phyloP scores from a whole-genome alignment of 2,888 invertebrate genomes.

The Melieria picta region DNA sequence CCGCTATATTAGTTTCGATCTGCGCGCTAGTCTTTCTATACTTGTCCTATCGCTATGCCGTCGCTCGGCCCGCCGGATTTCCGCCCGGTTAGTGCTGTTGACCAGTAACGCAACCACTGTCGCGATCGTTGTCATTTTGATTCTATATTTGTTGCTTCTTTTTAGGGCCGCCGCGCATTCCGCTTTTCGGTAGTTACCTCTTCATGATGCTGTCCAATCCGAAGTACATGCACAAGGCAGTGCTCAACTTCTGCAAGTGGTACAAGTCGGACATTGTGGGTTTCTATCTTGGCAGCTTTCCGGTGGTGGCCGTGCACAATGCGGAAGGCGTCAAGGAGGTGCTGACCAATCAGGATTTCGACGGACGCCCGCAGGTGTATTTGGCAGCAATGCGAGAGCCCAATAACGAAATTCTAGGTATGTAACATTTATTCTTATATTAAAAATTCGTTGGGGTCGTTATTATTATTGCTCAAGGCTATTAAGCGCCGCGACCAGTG shows the following conservation, averaged over 20 bases:
- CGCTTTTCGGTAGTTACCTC: slow-evolving; percentile 73
- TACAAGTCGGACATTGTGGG: slow-evolving; percentile 74
- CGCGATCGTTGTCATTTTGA: background rate
- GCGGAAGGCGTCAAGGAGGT: slow-evolving; percentile 70
- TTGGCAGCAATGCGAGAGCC: slow-evolving; percentile 68
- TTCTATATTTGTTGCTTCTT: slow-evolving; percentile 1
- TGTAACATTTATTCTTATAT: background rate
- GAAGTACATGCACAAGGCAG: slow-evolving; percentile 68
- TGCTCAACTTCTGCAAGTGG: slow-evolving; percentile 67
- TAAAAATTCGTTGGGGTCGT: background rate
- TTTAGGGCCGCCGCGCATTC: slow-evolving; percentile 72
- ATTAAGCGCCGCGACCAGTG: too few species aligned
- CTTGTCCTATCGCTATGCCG: slow-evolving; percentile 63
- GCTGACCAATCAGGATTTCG: slow-evolving; percentile 70
- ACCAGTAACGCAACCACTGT: background rate
- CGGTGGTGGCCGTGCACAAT: slow-evolving; percentile 69
- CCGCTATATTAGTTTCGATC: slow-evolving; percentile 59
- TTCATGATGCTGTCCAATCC: slow-evolving; percentile 69
- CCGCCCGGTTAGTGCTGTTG: slow-evolving; percentile 58
- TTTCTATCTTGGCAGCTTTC: slow-evolving; percentile 68
- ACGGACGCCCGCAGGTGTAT: slow-evolving; percentile 70
- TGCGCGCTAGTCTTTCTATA: slow-evolving; percentile 62
- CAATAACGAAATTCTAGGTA: slow-evolving; percentile 54
- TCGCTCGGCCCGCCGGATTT: slow-evolving; percentile 67
- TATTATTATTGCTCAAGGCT: too few species aligned